A percentile compares a stretch with the other conserved stretches of the same genome.
These are phyloP conservation scores for Streptopelia turtur DNA, from an alignment of 2,797 vertebrate genomes.

Conservation along the genomic window DNA sequence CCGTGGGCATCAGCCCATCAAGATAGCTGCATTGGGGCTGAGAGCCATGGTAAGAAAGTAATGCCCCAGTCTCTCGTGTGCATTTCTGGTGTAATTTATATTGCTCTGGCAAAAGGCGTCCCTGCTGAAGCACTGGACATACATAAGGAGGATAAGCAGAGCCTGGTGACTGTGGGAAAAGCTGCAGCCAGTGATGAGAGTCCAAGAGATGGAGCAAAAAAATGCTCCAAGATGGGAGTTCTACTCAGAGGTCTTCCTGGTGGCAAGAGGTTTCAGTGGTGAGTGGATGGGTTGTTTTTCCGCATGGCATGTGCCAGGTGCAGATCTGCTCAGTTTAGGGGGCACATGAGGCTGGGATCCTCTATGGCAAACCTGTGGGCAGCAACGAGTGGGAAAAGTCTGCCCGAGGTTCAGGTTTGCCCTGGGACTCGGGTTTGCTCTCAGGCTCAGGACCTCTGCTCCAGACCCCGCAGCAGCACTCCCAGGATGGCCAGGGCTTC, in stretches of 20 bases:
- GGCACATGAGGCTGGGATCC: neutral
- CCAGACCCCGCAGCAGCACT: slow-evolving; percentile 71
- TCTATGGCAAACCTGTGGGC: neutral
- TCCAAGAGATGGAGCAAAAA: neutral
- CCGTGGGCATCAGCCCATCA: neutral
- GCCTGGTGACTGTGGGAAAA: neutral
- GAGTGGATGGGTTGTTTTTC: neutral
- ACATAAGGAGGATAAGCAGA: neutral
- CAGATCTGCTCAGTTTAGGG: neutral
- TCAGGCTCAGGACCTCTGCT: neutral
- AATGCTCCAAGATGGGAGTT: neutral
- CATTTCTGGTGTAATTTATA: neutral
- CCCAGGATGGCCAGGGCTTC: slow-evolving; percentile 80
- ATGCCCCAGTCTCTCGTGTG: neutral
- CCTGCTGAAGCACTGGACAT: neutral
- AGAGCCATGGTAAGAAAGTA: neutral
- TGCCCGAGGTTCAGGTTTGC: neutral
- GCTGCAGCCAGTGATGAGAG: neutral
- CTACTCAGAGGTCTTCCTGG: neutral
- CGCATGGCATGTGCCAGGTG: fast-evolving
- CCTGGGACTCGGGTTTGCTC: neutral
- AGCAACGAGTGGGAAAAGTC: fast-evolving
- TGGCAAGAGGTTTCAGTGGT: neutral
- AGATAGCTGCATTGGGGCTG: neutral
- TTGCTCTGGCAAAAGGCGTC: neutral